Base-by-base conservation (phyloP, 1,140 invertebrate genomes). In the Drosophila nannoptera region DNA sequence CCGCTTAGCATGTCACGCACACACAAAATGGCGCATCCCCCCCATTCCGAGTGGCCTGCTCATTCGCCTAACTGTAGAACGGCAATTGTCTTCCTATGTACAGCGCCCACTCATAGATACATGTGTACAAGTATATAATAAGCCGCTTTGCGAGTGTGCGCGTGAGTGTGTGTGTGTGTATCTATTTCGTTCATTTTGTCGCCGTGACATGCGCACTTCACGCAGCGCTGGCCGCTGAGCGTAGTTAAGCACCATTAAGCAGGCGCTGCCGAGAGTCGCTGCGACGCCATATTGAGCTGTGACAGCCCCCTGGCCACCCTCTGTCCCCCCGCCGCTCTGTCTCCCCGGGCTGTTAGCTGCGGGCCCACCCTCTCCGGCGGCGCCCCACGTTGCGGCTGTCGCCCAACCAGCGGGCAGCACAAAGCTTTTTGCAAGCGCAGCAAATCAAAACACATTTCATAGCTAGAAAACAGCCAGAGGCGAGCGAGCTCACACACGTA, bases 361-460 rank as follows among this genome's bases (percentile, higher is more conserved):
- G 12, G n/a, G 31, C 50, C 35, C 54, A 4, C 45, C 61, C 43
- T 33, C 50, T 35, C 31, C n/a, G 9, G 29, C 43, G 11, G 22
- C 40, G 16, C 50, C 40, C 32, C 16, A 16, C 56, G 40, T 48
- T 53, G 73, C 7, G n/a, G 29, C 31, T 52, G 61, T 58, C 74
- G 55, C 67, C 77, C 78, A 84, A 84, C 80, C 80, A 83, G 76
- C 80, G 82, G 75, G 65, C 76, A 73, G 69, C 81, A 76, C 49
- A 62, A 75, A 72, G 80, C 80, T 67, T 78, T 78, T 72, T 69
- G 66, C 76, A 84, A 84, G 80, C 80, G 81, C 80, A 87, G 80
- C 84, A 87, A 87, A 87, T 87, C 84, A 87, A 87, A 87, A 84
- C 84, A 84, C 80, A 87, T 87, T 87, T 77, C 76, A 78, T 66